A percentile compares a stretch with the other conserved stretches of the same genome.
These are phyloP conservation scores for Imbricaverruca yamaguchii DNA, from an alignment of 2,888 invertebrate species.

Conservation along the genomic window DNA sequence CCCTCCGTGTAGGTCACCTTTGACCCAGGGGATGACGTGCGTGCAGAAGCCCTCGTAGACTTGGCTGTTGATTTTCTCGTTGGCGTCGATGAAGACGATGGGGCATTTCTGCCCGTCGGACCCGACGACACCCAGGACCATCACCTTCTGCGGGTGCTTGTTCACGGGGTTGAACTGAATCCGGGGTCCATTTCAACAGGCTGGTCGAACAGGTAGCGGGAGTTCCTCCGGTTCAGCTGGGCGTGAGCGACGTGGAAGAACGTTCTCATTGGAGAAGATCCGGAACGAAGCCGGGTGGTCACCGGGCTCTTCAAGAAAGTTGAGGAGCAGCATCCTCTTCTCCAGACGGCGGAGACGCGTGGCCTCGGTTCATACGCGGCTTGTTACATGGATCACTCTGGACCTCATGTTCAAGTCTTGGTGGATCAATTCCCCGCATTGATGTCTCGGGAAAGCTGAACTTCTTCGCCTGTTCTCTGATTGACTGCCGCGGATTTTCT, in stretches of 20 bases:
- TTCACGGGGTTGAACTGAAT: no score
- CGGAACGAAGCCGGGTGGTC: not conserved
- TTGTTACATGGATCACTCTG: not conserved
- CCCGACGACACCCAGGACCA: no score
- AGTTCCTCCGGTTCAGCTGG: no score
- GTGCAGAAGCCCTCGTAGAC: not conserved
- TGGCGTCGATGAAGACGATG: no score
- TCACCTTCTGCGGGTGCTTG: no score
- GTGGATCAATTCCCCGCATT: not conserved
- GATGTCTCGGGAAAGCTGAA: no score
- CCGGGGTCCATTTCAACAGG: no score
- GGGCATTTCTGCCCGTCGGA: no score
- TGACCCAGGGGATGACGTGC: not conserved
- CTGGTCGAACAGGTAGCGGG: no score
- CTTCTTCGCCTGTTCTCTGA: no score
- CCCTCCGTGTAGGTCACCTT: not conserved
- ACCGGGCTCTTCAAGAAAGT: not conserved
- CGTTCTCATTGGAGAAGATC: conserved; percentile 3
- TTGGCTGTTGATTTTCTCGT: not conserved
- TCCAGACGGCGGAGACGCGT: not conserved
- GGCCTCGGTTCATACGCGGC: not conserved
- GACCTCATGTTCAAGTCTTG: not conserved
- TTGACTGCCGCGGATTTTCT: no score
- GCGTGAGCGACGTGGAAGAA: not conserved
- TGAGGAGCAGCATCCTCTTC: not conserved